Evolutionary conservation across 2,888 invertebrate species (phyloP).

Genomic region (Pemphredon lugubris): DNA sequence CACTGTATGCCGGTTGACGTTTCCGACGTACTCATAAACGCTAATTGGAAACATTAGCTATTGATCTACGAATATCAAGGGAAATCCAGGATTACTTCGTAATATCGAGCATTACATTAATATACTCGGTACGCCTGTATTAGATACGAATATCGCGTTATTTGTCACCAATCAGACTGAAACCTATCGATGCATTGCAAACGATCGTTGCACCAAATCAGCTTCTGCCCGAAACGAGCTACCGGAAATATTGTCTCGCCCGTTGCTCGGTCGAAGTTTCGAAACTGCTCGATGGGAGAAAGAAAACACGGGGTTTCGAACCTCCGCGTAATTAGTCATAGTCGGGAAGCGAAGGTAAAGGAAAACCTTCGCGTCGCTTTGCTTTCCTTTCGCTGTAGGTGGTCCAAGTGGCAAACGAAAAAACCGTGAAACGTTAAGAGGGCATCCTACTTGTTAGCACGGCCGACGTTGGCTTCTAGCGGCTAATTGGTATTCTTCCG

Average conservation of each 20-base stretch:
- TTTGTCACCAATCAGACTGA: conserved; percentile 1
- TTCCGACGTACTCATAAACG: conserved; percentile 16
- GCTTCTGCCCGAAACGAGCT: too few relatives aligned
- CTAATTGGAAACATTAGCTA: conserved; percentile 30
- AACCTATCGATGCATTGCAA: not conserved
- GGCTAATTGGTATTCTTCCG: conserved; percentile 61
- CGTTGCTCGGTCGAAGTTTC: too few relatives aligned
- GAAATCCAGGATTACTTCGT: conserved; percentile 30
- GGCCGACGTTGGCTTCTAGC: conserved; percentile 36
- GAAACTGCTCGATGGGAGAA: not conserved
- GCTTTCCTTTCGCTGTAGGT: conserved; percentile 47
- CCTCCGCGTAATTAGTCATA: conserved; percentile 1
- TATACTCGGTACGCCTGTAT: conserved; percentile 15
- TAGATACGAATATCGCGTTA: conserved; percentile 4
- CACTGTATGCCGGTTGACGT: conserved; percentile 12
- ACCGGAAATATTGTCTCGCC: too few relatives aligned
- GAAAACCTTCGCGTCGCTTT: conserved; percentile 9
- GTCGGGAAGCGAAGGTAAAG: not conserved
- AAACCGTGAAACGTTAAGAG: conserved; percentile 50
- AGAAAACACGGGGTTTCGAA: not conserved
- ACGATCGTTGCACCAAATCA: not conserved
- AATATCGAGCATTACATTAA: conserved; percentile 29
- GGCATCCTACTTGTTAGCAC: conserved; percentile 56
- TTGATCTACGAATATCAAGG: conserved; percentile 15
- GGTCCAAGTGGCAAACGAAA: conserved; percentile 46